Percentiles rank a stretch among this genome's conserved stretches.
Evolutionary conservation across 64 coral and sea anemone genomes (phyloP).

Genomic region (Dendrophyllia cribrosa): DNA sequence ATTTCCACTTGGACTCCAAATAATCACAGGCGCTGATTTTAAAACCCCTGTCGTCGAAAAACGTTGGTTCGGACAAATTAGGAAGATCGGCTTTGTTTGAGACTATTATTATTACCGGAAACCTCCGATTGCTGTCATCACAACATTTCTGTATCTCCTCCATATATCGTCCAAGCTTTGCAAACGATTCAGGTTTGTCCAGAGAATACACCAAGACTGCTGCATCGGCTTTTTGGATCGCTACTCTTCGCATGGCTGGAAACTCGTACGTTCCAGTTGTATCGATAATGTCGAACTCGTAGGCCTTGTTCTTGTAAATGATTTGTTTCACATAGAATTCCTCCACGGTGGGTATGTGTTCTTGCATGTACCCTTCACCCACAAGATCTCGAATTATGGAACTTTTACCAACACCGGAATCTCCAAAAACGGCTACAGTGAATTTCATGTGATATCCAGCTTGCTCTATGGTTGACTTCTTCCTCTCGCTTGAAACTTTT

Average conservation of each 20-base stretch:
- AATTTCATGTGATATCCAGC: slow-evolving; percentile 48
- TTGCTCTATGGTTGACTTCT: not conserved
- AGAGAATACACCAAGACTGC: slow-evolving; percentile 85
- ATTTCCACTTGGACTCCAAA: slow-evolving; percentile 16
- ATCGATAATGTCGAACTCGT: slow-evolving; percentile 81
- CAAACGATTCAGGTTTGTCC: slow-evolving; percentile 66
- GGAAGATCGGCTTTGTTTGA: slow-evolving; percentile 79
- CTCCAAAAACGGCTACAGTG: slow-evolving; percentile 91
- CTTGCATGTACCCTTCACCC: slow-evolving; percentile 38
- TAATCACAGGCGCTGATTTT: slow-evolving; percentile 25
- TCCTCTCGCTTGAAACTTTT: no score
- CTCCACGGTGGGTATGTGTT: slow-evolving; percentile 85
- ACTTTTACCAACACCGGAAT: slow-evolving; percentile 86
- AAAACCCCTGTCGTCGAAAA: not conserved
- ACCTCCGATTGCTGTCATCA: slow-evolving; percentile 52
- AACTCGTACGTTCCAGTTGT: slow-evolving; percentile 93
- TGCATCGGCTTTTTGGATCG: slow-evolving; percentile 87
- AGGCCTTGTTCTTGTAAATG: slow-evolving; percentile 62
- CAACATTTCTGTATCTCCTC: slow-evolving; percentile 69
- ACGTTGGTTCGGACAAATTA: slow-evolving; percentile 35
- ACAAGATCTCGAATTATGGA: slow-evolving; percentile 77
- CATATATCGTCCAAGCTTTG: slow-evolving; percentile 69
- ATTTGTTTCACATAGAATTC: slow-evolving; percentile 87
- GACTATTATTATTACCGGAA: slow-evolving; percentile 70
- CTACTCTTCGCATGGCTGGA: slow-evolving; percentile 90